Evolutionary conservation across 2,797 vertebrate species (phyloP).

Genomic region (Gadopsis marmoratus): DNA sequence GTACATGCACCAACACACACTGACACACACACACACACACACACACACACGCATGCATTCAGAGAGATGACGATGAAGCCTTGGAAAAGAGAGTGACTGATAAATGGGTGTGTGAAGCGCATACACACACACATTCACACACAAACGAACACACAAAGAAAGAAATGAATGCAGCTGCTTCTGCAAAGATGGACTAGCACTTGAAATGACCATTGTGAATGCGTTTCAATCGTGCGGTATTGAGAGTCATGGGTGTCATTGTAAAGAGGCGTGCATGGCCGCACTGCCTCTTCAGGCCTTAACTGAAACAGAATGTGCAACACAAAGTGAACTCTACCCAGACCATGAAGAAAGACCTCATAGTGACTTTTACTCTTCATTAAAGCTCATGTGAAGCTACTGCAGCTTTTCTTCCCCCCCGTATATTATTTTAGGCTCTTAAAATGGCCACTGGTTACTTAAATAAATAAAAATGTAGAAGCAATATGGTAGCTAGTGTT

Average conservation of each 20-base stretch:
- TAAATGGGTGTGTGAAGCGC: constrained; percentile 58
- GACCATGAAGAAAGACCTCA: constrained; percentile 27
- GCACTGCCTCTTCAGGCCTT: constrained; percentile 6
- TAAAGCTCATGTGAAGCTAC: neutral
- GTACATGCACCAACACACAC: constrained; percentile 32
- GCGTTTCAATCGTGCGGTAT: constrained; percentile 13
- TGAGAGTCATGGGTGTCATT: constrained; percentile 50
- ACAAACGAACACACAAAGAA: constrained; percentile 17
- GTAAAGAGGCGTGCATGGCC: constrained; percentile 7
- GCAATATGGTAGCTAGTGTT: neutral
- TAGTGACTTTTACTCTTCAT: constrained; percentile 4
- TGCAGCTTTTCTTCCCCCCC: neutral
- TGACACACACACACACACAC: constrained; percentile 25
- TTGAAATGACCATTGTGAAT: constrained; percentile 27
- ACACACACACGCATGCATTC: constrained; percentile 19
- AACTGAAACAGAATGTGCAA: constrained; percentile 50
- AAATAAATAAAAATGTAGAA: neutral
- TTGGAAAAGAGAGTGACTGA: constrained; percentile 56
- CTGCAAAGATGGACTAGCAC: constrained; percentile 22
- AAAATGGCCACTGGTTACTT: constrained; percentile 15
- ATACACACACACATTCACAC: neutral
- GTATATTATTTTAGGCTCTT: constrained; percentile 9
- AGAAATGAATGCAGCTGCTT: constrained; percentile 33
- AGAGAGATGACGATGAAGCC: constrained; percentile 51
- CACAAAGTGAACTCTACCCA: constrained; percentile 45